Evolutionary conservation across 2,797 vertebrate genomes (phyloP), one percentile per base, ranked within the genome.

Genomic region (Enteromius trimaculatus): DNA sequence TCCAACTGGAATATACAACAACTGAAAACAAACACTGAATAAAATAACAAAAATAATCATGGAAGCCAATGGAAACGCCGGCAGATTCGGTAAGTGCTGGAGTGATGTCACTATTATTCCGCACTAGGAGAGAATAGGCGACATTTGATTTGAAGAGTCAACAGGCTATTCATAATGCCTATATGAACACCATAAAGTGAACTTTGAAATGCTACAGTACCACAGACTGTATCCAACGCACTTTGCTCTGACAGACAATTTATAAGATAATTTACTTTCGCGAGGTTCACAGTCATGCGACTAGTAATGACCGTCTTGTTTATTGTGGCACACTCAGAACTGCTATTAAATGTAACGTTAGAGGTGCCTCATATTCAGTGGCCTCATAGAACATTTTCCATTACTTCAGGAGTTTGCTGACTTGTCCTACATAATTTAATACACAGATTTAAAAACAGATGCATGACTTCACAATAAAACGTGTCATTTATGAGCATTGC

Each of bases 1-100:
- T n/a, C n/a, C n/a, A n/a, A n/a, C n/a, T 3, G 3, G 3, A 37
- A 47, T 31, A 37, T 53, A 53, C 16, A 44, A 2, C 19, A 14
- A n/a, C 34, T 26, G 9, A 44, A 11, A 62, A 68, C 51, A 44
- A 47, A 62, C 11, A 4, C 17, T 2, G 29, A 53, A 65, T 31
- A 49, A 77, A 64, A 34, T 4, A 3, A 23, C 14, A 58, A 11
- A 26, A n/a, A 34, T 37, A 62, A 55, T 7, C 7, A 90, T 90
- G 89, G 88, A 78, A 31, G 0, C 23, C 21, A 77, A 87, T 69
- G 80, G 84, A 71, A 78, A 1, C 26, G 21, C 74, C 2, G 49
- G 62, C 34, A 87, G 51, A 64, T 23, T 85, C 29, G 89, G 89
- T 90, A 80, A 88, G 87, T 23, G 29, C 31, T 66, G 6, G 11